Evolutionary conservation across 1,140 invertebrate species (phyloP), one percentile per base, ranked within the genome.

Genomic region (Mercenaria mercenaria): DNA sequence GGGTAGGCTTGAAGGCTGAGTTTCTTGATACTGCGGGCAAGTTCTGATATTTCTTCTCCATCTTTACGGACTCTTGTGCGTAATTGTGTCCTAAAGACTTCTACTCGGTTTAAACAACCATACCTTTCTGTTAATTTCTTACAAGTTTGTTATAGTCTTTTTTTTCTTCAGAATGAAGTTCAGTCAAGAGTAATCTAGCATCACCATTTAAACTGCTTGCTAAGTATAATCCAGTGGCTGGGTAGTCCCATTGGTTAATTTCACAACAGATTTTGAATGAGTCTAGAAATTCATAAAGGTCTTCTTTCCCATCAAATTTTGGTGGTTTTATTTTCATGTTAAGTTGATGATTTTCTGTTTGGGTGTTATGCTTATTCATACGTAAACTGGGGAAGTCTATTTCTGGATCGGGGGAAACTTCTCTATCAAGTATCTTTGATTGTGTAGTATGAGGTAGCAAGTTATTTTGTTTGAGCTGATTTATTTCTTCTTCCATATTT

Each of bases 291-390:
- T n/a, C 74, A 79, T 47, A 79, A 23, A 79, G 6, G 26, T 79
- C 74, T 37, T 79, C 39, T 79, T 79, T 79, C 23, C 74, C 74
- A 50, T 79, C 74, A 79, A 41, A 79, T 79, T 50, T 79, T 11
- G 74, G 74, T 13, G 74, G 74, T 47, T 79, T 79, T 32, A 79
- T 23, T 79, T 15, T 79, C 29, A 79, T 23, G 39, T 79, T 15
- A 47, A n/a, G n/a, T n/a, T n/a, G n/a, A n/a, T n/a, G n/a, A 10
- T 41, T 15, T 43, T 41, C 74, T 47, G 2, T 23, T 29, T 15
- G 8, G 43, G 18, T 8, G 15, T 8, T 79, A 3, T 41, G 18
- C 13, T 13, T 23, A 2, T n/a, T n/a, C n/a, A n/a, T 50, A 15
- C 8, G 11, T 26, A 29, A 8, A 8, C 47, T 79, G 11, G 74